Base-by-base conservation (phyloP, 2,113 vertebrate species). In the Egretta garzetta region DNA sequence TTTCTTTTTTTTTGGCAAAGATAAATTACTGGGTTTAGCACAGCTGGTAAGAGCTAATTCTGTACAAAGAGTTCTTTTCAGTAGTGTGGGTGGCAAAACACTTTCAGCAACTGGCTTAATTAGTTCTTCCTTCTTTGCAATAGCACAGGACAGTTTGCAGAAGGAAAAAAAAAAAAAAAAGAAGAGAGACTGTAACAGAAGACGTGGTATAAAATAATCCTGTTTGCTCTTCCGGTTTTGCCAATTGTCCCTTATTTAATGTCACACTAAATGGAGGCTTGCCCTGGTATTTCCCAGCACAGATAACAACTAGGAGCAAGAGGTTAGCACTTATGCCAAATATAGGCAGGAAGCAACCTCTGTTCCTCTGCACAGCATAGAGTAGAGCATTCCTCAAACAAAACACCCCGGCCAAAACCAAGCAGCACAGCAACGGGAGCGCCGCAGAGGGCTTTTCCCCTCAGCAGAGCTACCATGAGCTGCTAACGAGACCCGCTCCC, bases 61-160 rank as follows among this genome's bases (percentile, higher is more conserved):
- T 30, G 93, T 80, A 96, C 93, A 90, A 91, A 93, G 73, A 85
- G 83, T 90, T 93, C 94, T 95, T 81, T 84, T 89, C 83, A 94
- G 70, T 50, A 50, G 89, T 70, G 95, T 97, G 86, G 96, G 97
- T 91, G 91, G 94, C 80, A 91, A 94, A 95, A 90, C 67, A 90
- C 50, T 94, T 96, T 77, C 94, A 97, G 94, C 93, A 96, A 96
- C 87, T 63, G 84, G 87, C 81, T 93, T 97, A 96, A 96, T 94
- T 96, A 95, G 89, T 91, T 87, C 49, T 96, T 76, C 49, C 35
- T 72, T 75, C 86, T 83, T 77, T 71, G 84, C 74, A 93, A 77
- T 66, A 95, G 37, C 84, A 91, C 50, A 90, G 93, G 84, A 76
- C 67, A 93, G 45, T 82, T 95, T 3, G 6, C 74, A 80, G 75